A percentile compares a stretch with the other conserved stretches of the same genome.
Conservation (phyloP, 2,797 vertebrate species). For the Poeciliopsis gracilis region DNA sequence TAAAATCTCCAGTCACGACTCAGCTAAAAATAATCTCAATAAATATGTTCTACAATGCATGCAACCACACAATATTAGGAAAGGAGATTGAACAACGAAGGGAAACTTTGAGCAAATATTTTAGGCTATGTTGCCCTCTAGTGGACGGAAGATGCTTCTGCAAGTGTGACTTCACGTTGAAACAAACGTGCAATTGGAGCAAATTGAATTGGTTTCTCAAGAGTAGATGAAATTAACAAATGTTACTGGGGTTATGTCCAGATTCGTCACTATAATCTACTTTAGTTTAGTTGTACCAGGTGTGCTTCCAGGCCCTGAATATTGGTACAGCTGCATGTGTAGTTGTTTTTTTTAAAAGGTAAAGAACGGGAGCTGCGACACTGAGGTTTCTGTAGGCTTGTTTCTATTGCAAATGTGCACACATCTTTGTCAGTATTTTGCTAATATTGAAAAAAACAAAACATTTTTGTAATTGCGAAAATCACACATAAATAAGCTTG, state of each 20-base stretch:
- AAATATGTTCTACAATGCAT: background rate
- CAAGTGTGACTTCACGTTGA: background rate
- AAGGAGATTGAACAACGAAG: background rate
- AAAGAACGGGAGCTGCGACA: background rate
- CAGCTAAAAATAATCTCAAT: background rate
- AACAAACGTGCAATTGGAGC: background rate
- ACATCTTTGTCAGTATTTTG: too few species aligned
- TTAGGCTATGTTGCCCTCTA: constrained; percentile 38
- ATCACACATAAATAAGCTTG: too few species aligned
- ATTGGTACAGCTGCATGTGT: background rate
- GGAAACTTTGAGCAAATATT: background rate
- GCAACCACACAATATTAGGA: background rate
- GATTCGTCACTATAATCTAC: background rate
- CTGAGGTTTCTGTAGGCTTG: background rate
- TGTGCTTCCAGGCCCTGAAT: background rate
- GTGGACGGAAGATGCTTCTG: constrained; percentile 20
- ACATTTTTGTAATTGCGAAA: too few species aligned
- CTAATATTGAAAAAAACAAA: too few species aligned
- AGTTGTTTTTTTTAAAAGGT: background rate
- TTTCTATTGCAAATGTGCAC: too few species aligned
- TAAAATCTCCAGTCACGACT: background rate
- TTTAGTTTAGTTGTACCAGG: background rate
- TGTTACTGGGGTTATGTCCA: background rate
- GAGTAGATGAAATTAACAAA: background rate
- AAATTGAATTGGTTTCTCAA: background rate